Base-by-base conservation (phyloP, 1,140 invertebrate genomes). In the Cherax destructor region DNA sequence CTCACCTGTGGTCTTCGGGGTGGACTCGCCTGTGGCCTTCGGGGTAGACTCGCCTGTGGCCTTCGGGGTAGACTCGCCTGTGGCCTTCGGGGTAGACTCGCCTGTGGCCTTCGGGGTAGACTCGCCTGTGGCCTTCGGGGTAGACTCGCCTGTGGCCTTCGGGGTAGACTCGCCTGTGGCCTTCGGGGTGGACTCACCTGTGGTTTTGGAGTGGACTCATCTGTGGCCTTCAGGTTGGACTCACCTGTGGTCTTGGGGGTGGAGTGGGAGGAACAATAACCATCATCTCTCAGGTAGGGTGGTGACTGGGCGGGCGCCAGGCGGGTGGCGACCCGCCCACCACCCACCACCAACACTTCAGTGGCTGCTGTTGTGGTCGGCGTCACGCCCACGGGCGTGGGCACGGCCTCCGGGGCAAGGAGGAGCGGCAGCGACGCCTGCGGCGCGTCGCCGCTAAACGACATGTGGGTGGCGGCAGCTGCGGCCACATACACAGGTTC, bases 261-360 rank as follows among this genome's bases (percentile, higher is more conserved):
- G 59, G 88, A 93, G 89, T 91, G 86, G 50, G 89, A 92, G 41
- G 93, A 92, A 79, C 77, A 92, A 79, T 92, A 92, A 50, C 92
- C 91, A 69, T 93, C 89, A 52, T 93, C 91, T 24, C 83, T 56
- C 41, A 86, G 83, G 30, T 81, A 77, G 21, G 81, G 84, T n/a
- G 91, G 77, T 16, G 81, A n/a, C 7, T 83, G 76, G 7, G 87
- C 80, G 30, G 81, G 50, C 47, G 88, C 91, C 16, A 93, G 83
- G 41, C 91, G 65, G 41, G 92, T 93, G 72, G 88, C 69, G 41
- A 85, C 41, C 18, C 90, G 86, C 11, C 92, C 92, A 10, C 92
- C 92, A 41, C 74, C 83, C 80, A 83, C 85, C 83, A 93, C 85
- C n/a, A 91, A 81, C 78, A 93, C 90, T 76, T 93, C 92, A 11